A percentile compares a stretch with the other conserved stretches of the same genome.
Evolutionary conservation across 2,888 invertebrate genomes (phyloP).

Genomic region (Panorpa germanica): DNA sequence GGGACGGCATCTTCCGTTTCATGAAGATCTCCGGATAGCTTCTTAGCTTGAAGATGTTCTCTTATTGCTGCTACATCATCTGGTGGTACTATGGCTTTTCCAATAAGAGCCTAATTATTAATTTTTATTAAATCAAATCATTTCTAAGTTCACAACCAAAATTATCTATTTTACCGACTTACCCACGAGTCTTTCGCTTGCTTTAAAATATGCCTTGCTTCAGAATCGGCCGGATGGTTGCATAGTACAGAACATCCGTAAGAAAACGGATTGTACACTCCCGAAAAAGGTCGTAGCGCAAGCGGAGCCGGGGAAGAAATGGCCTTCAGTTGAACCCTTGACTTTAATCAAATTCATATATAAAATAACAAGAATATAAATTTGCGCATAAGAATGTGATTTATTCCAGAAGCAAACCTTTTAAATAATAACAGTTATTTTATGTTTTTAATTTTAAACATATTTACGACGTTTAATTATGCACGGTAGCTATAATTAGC

Average conservation of each 20-base stretch:
- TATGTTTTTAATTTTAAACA: too few relatives aligned
- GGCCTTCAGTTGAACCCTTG: conserved; percentile 29
- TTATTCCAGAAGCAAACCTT: neutral
- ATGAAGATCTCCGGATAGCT: conserved; percentile 23
- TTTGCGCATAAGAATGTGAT: neutral
- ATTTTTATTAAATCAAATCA: neutral
- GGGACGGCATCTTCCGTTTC: conserved; percentile 54
- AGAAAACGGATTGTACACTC: conserved; percentile 64
- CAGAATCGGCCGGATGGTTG: conserved; percentile 64
- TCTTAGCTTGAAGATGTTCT: conserved; percentile 23
- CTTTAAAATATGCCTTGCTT: conserved; percentile 49
- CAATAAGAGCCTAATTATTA: conserved; percentile 19
- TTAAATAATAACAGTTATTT: too few relatives aligned
- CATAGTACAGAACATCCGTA: conserved; percentile 65
- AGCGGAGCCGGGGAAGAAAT: conserved; percentile 52
- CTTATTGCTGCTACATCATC: conserved; percentile 22
- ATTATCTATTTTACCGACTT: too few relatives aligned
- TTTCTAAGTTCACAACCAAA: too few relatives aligned
- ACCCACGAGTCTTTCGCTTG: conserved; percentile 54
- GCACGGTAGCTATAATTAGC: too few relatives aligned
- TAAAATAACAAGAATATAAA: conserved; percentile 6
- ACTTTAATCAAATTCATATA: conserved; percentile 17
- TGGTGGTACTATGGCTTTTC: conserved; percentile 18
- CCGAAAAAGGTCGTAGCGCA: conserved; percentile 58
- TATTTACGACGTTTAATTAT: too few relatives aligned